A percentile compares a stretch with the other conserved stretches of the same genome.
phyloP scores from a whole-genome alignment of 2,113 vertebrate genomes.

The Centropus unirufus region DNA sequence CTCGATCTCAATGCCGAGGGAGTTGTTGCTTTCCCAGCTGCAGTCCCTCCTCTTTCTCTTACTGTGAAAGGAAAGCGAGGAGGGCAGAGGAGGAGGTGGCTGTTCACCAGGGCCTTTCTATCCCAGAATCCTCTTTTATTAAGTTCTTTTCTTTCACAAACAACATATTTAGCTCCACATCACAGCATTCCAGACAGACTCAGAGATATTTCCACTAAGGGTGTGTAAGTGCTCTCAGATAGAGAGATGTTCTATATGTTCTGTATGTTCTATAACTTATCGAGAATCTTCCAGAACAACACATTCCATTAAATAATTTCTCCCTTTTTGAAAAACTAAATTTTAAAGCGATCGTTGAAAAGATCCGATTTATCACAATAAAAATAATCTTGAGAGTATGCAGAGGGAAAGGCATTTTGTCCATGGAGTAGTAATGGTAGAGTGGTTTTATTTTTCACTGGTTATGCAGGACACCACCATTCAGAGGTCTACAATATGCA shows the following conservation, averaged over 20 bases:
- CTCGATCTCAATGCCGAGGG: neutral
- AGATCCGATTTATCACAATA: neutral
- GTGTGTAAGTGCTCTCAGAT: neutral
- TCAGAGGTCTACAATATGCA: neutral
- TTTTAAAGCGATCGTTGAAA: conserved; percentile 1
- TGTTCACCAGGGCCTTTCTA: neutral
- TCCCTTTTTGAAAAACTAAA: neutral
- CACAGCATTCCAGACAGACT: neutral
- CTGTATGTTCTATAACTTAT: neutral
- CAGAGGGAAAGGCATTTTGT: neutral
- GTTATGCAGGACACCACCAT: neutral
- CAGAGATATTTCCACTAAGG: neutral
- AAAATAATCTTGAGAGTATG: neutral
- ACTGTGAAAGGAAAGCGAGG: neutral
- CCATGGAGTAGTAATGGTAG: neutral
- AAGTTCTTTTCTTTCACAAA: neutral
- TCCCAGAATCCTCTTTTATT: neutral
- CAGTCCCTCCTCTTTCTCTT: neutral
- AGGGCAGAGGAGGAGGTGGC: neutral
- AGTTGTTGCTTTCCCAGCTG: neutral
- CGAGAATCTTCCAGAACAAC: neutral
- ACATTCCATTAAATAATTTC: neutral
- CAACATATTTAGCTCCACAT: neutral
- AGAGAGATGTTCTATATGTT: too few species aligned
- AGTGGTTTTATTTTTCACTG: neutral